These are phyloP conservation scores for Saxidomus purpurata DNA, from an alignment of 1,140 invertebrate species.

Conservation along the genomic window DNA sequence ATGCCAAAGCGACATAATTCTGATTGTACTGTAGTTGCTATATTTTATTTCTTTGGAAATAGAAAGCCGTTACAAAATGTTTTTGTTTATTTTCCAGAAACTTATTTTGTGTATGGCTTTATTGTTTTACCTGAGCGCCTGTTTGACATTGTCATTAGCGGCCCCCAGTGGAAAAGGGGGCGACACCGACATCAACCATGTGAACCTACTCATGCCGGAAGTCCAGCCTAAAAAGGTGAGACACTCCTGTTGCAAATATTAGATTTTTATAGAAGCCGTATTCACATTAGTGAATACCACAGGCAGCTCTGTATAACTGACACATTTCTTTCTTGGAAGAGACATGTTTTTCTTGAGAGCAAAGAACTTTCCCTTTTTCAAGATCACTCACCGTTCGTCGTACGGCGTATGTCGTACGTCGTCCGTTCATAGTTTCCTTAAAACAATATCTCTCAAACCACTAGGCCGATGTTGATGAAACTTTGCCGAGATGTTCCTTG, in stretches of 20 bases:
- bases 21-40: too few species aligned
- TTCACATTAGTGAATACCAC: background rate
- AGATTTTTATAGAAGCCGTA: too few species aligned
- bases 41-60: too few species aligned
- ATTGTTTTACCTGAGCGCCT: conserved; percentile 14
- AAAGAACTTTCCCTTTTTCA: background rate
- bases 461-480: too few species aligned
- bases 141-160: conserved; percentile 19
- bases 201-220: conserved; percentile 71
- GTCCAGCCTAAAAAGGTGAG: conserved; percentile 74
- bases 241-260: too few species aligned
- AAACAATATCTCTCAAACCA: too few species aligned
- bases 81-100: background rate
- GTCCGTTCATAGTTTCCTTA: too few species aligned
- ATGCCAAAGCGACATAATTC: too few species aligned
- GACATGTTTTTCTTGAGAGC: background rate
- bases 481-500: too few species aligned
- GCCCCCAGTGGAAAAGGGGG: background rate
- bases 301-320: background rate
- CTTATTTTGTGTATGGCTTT: conserved; percentile 36
- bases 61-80: too few species aligned
- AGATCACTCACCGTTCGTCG: too few species aligned
- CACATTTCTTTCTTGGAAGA: conserved; percentile 26
- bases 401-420: too few species aligned
- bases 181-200: conserved; percentile 28